Evolutionary conservation across 2,113 vertebrate genomes (phyloP).

Genomic region (Megaceryle maxima): DNA sequence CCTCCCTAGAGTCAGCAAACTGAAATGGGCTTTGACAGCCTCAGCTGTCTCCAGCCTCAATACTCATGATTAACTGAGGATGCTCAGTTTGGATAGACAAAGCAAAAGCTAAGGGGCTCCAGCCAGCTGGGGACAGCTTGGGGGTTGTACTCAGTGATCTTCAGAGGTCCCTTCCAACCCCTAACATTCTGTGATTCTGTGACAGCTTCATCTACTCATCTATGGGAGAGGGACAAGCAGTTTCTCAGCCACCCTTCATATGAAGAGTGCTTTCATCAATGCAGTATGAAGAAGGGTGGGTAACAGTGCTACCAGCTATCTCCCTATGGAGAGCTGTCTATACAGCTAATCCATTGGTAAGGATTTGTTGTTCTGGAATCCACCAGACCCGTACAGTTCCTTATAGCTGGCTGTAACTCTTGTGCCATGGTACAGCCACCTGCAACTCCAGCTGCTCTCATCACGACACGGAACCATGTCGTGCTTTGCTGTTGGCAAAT

Average conservation of each 20-base stretch:
- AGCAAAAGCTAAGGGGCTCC: background rate
- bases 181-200: too few relatives aligned
- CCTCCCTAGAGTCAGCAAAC: background rate
- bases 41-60: background rate
- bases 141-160: too few relatives aligned
- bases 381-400: accelerated
- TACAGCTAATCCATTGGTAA: slow-evolving; percentile 33
- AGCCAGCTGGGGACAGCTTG: background rate
- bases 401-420: background rate
- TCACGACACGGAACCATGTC: accelerated
- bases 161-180: too few relatives aligned
- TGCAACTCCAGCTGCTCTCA: background rate
- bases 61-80: background rate
- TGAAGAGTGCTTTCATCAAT: background rate
- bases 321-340: background rate
- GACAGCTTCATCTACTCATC: background rate
- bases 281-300: background rate
- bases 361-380: slow-evolving; percentile 1
- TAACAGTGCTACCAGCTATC: background rate
- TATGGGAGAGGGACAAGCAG: background rate
- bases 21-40: accelerated
- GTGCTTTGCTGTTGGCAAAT: accelerated
- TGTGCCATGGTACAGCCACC: background rate
- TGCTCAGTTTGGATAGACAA: background rate
- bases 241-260: background rate